phyloP scores from a whole-genome alignment of 2,888 invertebrate genomes.

The Drosophila maculinotata region DNA sequence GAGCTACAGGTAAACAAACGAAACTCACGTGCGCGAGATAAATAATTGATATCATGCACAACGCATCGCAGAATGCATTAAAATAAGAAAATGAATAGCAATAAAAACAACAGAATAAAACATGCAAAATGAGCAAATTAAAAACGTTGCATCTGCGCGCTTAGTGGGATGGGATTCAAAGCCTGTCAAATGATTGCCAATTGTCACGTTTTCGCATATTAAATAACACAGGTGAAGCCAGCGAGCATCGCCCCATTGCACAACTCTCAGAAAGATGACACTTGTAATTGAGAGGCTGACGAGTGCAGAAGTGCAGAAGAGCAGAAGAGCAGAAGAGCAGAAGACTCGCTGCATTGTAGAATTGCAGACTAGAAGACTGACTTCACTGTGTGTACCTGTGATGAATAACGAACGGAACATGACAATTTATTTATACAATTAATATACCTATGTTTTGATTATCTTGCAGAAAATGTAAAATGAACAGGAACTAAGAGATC shows the following conservation, averaged over 20 bases:
- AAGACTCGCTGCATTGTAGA: neutral
- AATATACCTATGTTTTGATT: conserved; percentile 4
- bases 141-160: conserved; percentile 27
- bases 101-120: neutral
- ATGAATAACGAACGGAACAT: neutral
- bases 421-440: neutral
- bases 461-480: conserved; percentile 78
- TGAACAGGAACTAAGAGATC: conserved; percentile 24
- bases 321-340: conserved; percentile 5
- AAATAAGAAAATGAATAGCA: conserved; percentile 12
- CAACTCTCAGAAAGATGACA: conserved; percentile 35
- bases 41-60: conserved; percentile 34
- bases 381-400: neutral
- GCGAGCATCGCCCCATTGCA: conserved; percentile 9
- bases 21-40: conserved; percentile 35
- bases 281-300: conserved; percentile 25
- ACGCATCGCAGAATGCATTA: conserved; percentile 30
- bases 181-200: conserved; percentile 25
- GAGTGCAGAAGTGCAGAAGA: conserved; percentile 22
- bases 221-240: conserved; percentile 40
- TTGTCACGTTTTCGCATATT: conserved; percentile 71
- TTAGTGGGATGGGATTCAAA: conserved; percentile 27
- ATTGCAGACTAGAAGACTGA: neutral
- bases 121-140: conserved; percentile 21
- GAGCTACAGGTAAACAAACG: conserved; percentile 4